Evolutionary conservation across 2,888 invertebrate genomes (phyloP).

Genomic region (Phrixothrix hirtus): DNA sequence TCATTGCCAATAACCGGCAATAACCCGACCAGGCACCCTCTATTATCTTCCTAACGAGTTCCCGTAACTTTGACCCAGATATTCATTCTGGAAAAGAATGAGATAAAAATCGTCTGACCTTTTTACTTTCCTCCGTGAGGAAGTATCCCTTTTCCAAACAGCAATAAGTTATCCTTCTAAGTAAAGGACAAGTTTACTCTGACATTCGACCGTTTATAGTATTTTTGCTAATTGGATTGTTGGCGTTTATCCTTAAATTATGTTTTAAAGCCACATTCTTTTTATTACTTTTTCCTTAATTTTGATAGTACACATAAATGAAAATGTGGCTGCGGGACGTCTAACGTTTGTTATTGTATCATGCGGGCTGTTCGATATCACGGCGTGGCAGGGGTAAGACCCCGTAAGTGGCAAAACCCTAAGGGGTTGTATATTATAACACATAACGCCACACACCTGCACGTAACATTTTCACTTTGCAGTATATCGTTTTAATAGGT

Average conservation of each 20-base stretch:
- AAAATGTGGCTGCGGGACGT: conserved; percentile 28
- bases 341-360: conserved; percentile 26
- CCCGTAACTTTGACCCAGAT: conserved; percentile 55
- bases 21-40: conserved; percentile 46
- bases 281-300: conserved; percentile 14
- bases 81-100: conserved; percentile 50
- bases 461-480: conserved; percentile 39
- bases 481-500: conserved; percentile 41
- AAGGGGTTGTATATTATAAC: conserved; percentile 38
- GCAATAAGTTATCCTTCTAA: conserved; percentile 23
- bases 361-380: conserved; percentile 30
- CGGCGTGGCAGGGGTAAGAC: conserved; percentile 26
- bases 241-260: conserved; percentile 3
- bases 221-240: conserved; percentile 22
- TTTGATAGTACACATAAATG: no score
- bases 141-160: conserved; percentile 26
- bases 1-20: conserved; percentile 45
- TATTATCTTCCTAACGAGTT: conserved; percentile 52
- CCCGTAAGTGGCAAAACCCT: conserved; percentile 34
- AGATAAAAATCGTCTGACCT: conserved; percentile 53
- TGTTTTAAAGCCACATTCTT: neutral
- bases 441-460: conserved; percentile 31
- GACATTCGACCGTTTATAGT: conserved; percentile 14
- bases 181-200: conserved; percentile 15
- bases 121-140: conserved; percentile 39